Conservation (phyloP, 2,797 vertebrate species). For the Poeciliopsis presidionis region DNA sequence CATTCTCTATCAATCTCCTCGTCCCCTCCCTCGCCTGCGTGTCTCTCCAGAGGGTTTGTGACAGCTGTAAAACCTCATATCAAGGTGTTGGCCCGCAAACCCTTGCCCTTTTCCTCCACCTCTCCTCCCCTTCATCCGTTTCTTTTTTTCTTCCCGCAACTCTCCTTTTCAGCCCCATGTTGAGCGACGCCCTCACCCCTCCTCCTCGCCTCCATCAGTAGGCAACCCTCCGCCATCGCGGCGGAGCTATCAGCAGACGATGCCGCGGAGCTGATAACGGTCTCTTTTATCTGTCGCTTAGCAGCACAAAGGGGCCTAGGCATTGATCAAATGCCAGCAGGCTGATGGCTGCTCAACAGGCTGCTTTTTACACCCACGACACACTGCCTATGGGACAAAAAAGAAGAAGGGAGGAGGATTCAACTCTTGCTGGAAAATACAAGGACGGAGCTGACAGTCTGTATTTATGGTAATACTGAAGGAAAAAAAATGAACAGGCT, state of each 20-base stretch:
- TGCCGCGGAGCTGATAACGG: constrained; percentile 80
- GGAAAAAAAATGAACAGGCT: constrained; percentile 25
- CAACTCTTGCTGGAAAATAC: constrained; percentile 52
- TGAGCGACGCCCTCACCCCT: constrained; percentile 49
- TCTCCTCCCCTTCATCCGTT: constrained; percentile 41
- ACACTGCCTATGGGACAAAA: constrained; percentile 59
- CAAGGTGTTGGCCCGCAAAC: constrained; percentile 71
- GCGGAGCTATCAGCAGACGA: constrained; percentile 73
- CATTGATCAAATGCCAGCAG: constrained; percentile 84
- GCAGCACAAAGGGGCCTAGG: constrained; percentile 81
- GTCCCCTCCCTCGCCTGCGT: constrained; percentile 14
- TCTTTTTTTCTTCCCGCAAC: constrained; percentile 10
- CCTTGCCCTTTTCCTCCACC: constrained; percentile 38
- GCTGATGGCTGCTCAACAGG: constrained; percentile 82
- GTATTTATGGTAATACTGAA: constrained; percentile 32
- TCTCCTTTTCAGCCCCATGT: constrained; percentile 59
- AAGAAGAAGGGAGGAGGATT: constrained; percentile 49
- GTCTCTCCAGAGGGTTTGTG: constrained; percentile 63
- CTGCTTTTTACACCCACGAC: constrained; percentile 65
- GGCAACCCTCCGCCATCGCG: constrained; percentile 44
- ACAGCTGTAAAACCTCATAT: constrained; percentile 82
- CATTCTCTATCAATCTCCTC: constrained; percentile 41
- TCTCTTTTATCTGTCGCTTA: constrained; percentile 83
- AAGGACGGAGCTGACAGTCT: constrained; percentile 53
- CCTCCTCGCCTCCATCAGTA: constrained; percentile 30